A percentile compares a stretch with the other conserved stretches of the same genome.
These are phyloP conservation scores for Cheilosia scutellata DNA, from an alignment of 2,888 invertebrate species.

Conservation along the genomic window DNA sequence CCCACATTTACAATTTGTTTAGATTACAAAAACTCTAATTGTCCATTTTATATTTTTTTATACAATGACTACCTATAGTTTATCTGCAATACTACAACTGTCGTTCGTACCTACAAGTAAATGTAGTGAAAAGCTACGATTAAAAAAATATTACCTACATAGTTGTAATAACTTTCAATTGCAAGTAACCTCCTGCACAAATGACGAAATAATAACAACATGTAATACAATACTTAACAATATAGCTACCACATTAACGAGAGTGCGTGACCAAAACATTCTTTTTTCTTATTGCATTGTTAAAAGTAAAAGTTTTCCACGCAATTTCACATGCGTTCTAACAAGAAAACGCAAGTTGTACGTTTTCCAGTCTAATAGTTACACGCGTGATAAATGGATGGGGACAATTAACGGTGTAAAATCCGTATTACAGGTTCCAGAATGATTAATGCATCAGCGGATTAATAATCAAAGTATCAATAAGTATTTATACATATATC, in stretches of 20 bases:
- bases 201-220: slow-evolving; percentile 7
- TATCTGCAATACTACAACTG: too few species aligned
- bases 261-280: slow-evolving; percentile 45
- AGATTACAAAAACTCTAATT: too few species aligned
- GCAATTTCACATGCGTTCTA: slow-evolving; percentile 47
- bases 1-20: too few species aligned
- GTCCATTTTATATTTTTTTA: too few species aligned
- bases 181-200: too few species aligned
- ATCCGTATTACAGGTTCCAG: not conserved
- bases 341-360: slow-evolving; percentile 34
- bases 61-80: too few species aligned
- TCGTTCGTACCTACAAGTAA: not conserved
- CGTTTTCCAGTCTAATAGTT: slow-evolving; percentile 55
- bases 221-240: not conserved
- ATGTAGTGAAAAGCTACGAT: too few species aligned
- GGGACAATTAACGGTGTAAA: not conserved
- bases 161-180: too few species aligned
- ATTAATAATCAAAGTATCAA: too few species aligned
- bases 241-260: slow-evolving; percentile 30
- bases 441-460: too few species aligned
- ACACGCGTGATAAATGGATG: not conserved
- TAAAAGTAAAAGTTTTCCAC: slow-evolving; percentile 63
- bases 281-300: slow-evolving; percentile 22
- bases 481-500: too few species aligned
- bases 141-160: too few species aligned